These are phyloP conservation scores for Drosophila insularis DNA, from an alignment of 1,140 invertebrate species.

Conservation along the genomic window DNA sequence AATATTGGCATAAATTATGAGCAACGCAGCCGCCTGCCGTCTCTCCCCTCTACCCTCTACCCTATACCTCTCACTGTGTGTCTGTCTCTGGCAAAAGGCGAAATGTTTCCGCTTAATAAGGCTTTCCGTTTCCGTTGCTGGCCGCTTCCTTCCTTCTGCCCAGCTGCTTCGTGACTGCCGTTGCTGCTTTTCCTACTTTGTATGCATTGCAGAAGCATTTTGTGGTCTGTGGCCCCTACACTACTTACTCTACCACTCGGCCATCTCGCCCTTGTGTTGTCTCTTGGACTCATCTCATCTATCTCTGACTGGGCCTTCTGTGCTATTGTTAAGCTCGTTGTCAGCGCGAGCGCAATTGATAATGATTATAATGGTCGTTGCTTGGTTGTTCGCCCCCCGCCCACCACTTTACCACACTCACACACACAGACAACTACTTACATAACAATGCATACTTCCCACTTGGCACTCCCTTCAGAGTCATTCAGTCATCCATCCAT, in stretches of 20 bases:
- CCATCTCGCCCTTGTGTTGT: background rate
- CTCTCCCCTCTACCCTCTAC: background rate
- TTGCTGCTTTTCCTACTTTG: constrained; percentile 42
- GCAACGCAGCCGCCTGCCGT: constrained; percentile 20
- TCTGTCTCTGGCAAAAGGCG: constrained; percentile 70
- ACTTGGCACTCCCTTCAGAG: background rate
- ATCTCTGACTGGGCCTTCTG: constrained; percentile 14
- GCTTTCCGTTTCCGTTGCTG: constrained; percentile 78
- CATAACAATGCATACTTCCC: constrained; percentile 68
- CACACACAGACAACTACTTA: constrained; percentile 58
- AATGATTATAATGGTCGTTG: constrained; percentile 77
- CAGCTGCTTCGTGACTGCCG: background rate
- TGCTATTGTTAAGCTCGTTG: constrained; percentile 76
- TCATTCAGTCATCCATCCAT: constrained; percentile 15
- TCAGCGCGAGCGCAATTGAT: constrained; percentile 80
- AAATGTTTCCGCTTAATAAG: constrained; percentile 81
- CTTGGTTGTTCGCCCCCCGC: background rate
- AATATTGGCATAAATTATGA: constrained; percentile 82
- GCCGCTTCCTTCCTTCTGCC: constrained; percentile 67
- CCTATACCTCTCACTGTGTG: background rate
- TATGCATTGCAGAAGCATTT: constrained; percentile 58
- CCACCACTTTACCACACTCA: too few species aligned
- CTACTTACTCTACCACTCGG: background rate
- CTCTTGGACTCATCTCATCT: constrained; percentile 8
- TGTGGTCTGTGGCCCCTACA: constrained; percentile 50